Percentiles rank a stretch among this genome's conserved stretches.
phyloP scores from a whole-genome alignment of 2,888 invertebrate species.

The Conchocele bisecta region DNA sequence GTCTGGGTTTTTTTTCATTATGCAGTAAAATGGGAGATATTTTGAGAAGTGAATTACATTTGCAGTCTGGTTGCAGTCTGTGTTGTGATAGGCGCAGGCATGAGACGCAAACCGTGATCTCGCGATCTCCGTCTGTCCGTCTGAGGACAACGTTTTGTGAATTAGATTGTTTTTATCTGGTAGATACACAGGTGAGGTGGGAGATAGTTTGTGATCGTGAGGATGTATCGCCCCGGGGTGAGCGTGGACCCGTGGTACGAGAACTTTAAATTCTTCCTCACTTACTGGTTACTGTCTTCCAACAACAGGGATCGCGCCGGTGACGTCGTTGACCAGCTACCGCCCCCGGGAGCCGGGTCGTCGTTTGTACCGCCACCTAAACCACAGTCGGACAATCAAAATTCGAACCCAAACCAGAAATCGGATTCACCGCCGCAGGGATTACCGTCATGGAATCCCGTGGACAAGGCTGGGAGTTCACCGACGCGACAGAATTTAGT shows the following conservation, averaged over 20 bases:
- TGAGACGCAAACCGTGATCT: no score
- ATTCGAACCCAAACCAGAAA: conserved; percentile 52
- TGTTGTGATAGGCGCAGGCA: no score
- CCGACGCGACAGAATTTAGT: conserved; percentile 35
- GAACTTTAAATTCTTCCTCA: conserved; percentile 63
- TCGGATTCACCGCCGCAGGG: conserved; percentile 21
- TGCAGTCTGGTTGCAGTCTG: conserved; percentile 19
- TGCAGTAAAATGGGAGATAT: no score
- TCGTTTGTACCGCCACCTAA: conserved; percentile 55
- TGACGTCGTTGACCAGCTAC: conserved; percentile 47
- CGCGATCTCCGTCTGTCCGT: no score
- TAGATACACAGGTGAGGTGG: no score
- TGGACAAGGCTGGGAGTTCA: conserved; percentile 39
- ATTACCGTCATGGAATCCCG: conserved; percentile 39
- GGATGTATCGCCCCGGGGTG: conserved; percentile 58
- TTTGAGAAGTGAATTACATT: conserved; percentile 19
- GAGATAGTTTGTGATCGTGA: no score
- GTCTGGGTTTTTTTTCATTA: no score
- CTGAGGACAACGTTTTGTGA: no score
- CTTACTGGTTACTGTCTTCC: conserved; percentile 64
- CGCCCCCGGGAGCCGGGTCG: no score
- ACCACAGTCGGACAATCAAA: conserved; percentile 43
- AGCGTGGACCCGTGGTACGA: conserved; percentile 65
- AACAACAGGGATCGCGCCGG: conserved; percentile 59
- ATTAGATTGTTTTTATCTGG: no score